Percentiles rank a stretch among this genome's conserved stretches.
Evolutionary conservation across 1,140 invertebrate species (phyloP).

Genomic region (Hylyphantes graminicola): DNA sequence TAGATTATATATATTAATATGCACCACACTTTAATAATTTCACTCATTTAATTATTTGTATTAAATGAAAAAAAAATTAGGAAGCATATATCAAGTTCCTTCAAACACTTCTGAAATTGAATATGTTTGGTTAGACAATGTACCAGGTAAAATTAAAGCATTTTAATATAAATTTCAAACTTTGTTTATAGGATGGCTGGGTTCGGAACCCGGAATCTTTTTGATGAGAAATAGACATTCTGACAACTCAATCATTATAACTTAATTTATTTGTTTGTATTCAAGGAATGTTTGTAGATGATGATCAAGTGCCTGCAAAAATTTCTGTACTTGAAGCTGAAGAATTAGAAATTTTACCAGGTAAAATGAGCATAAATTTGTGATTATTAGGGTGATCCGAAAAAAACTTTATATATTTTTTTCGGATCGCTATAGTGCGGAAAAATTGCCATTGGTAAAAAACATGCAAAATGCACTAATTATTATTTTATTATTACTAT

Average conservation of each 20-base stretch:
- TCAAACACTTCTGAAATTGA: background rate
- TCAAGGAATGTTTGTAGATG: background rate
- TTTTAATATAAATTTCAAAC: background rate
- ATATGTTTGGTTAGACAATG: background rate
- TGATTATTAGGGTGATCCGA: too few species aligned
- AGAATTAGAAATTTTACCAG: background rate
- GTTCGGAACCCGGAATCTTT: background rate
- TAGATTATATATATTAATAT: background rate
- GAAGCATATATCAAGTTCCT: background rate
- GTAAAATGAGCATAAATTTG: conserved; percentile 5
- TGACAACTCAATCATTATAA: background rate
- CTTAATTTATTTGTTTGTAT: background rate
- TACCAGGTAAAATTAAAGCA: background rate
- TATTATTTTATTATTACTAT: too few species aligned
- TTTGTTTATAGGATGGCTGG: background rate
- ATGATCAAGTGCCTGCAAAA: background rate
- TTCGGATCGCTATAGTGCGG: too few species aligned
- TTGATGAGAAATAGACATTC: background rate
- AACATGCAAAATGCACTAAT: too few species aligned
- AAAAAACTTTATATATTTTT: too few species aligned
- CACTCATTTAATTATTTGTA: background rate
- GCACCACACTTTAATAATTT: background rate
- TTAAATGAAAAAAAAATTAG: background rate
- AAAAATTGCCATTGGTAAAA: too few species aligned
- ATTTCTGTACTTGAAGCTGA: background rate